phyloP scores from a whole-genome alignment of 2,888 invertebrate species.

The Parnassius orleans region DNA sequence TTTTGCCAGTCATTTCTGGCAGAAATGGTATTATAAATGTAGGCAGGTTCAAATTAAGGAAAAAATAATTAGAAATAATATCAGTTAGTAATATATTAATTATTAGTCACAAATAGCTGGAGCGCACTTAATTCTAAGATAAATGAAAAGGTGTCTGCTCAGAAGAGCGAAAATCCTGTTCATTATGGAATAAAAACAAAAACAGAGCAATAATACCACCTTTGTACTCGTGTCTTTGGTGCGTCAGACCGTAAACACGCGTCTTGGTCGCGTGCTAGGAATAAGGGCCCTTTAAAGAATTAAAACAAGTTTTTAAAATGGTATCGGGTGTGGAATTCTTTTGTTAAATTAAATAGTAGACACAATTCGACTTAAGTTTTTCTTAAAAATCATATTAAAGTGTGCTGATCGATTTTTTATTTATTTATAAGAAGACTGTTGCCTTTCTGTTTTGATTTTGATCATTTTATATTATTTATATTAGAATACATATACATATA shows the following conservation, averaged over 20 bases:
- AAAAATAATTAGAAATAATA: background rate
- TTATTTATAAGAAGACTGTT: too few species aligned
- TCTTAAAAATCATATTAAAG: too few species aligned
- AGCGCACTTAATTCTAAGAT: constrained; percentile 18
- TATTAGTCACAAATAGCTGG: constrained; percentile 8
- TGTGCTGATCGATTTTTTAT: too few species aligned
- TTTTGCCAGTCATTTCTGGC: too few species aligned
- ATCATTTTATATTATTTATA: too few species aligned
- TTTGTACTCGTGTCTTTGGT: constrained; percentile 30
- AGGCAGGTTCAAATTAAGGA: too few species aligned
- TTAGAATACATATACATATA: too few species aligned
- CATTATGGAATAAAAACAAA: constrained; percentile 29
- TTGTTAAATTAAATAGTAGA: background rate
- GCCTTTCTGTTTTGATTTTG: too few species aligned
- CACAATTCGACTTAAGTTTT: too few species aligned
- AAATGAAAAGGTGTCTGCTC: constrained; percentile 33
- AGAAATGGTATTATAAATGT: too few species aligned
- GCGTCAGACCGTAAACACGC: constrained; percentile 31
- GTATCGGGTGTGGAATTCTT: constrained; percentile 14
- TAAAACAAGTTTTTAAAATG: constrained; percentile 21
- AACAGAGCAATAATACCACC: constrained; percentile 18
- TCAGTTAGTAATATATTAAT: background rate
- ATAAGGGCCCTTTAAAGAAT: constrained; percentile 7
- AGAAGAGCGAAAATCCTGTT: constrained; percentile 33
- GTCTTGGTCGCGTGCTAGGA: constrained; percentile 29